Conservation (phyloP, 2,797 vertebrate genomes). For the Rhynchotus rufescens region DNA sequence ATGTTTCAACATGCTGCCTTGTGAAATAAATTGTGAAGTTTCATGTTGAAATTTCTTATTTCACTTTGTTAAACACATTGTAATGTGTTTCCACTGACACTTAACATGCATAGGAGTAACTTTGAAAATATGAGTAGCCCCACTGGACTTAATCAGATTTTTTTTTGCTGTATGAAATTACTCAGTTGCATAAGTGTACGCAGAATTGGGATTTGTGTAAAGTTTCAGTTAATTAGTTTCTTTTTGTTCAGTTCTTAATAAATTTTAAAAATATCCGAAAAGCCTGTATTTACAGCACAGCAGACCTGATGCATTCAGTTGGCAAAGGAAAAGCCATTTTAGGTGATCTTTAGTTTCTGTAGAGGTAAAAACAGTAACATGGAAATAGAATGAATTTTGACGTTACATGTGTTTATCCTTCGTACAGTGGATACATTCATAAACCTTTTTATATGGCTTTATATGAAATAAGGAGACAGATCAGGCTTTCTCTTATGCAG, state of each 20-base stretch:
- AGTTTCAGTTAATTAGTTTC: conserved; percentile 37
- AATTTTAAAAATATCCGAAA: neutral
- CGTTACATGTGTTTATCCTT: neutral
- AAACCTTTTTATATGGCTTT: conserved; percentile 42
- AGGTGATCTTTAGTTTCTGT: conserved; percentile 9
- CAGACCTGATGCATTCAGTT: neutral
- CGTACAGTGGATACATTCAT: conserved; percentile 36
- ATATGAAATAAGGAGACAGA: neutral
- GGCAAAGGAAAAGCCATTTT: conserved; percentile 8
- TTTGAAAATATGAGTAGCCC: conserved; percentile 23
- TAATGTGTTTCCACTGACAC: neutral
- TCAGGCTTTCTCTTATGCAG: neutral
- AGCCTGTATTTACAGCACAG: neutral
- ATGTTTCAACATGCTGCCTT: neutral
- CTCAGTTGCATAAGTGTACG: neutral
- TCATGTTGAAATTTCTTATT: neutral
- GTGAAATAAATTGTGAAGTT: neutral
- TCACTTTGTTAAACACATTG: neutral
- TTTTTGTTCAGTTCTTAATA: neutral
- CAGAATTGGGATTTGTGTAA: neutral
- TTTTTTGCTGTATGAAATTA: conserved; percentile 24
- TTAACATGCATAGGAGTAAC: neutral
- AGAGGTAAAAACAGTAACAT: neutral
- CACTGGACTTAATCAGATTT: conserved; percentile 19
- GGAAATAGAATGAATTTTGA: neutral